These are phyloP conservation scores for Caenorhabditis sp. DNA, from an alignment of 2,888 invertebrate species.

Conservation along the genomic window DNA sequence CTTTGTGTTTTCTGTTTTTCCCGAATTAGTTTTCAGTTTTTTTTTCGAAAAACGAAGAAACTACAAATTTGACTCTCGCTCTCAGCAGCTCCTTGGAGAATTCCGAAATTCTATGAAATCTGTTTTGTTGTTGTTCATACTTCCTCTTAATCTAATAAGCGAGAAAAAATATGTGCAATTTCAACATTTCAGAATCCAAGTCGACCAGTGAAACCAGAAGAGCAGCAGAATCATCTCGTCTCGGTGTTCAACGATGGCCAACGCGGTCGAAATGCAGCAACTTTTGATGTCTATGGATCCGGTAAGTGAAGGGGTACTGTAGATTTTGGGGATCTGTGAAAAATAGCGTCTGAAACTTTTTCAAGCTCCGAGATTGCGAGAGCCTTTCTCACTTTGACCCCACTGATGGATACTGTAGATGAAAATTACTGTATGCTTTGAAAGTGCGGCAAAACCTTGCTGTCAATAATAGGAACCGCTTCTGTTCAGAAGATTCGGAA, in stretches of 20 bases:
- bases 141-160: not conserved
- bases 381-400: no score
- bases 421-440: no score
- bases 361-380: no score
- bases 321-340: no score
- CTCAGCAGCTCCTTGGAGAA: not conserved
- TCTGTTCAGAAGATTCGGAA: no score
- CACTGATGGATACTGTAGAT: not conserved
- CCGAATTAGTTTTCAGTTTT: slow-evolving; percentile 13
- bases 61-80: slow-evolving; percentile 6
- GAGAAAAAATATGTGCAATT: not conserved
- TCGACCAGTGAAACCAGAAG: slow-evolving; percentile 9
- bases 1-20: slow-evolving; percentile 22
- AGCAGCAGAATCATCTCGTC: not conserved
- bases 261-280: slow-evolving; percentile 67
- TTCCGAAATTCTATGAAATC: slow-evolving; percentile 2
- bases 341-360: no score
- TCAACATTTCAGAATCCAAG: slow-evolving; percentile 16
- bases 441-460: no score
- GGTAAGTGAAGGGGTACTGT: slow-evolving; percentile 35
- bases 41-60: slow-evolving; percentile 11
- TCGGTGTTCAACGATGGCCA: slow-evolving; percentile 51
- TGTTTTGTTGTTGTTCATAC: not conserved
- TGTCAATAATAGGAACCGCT: no score
- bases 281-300: slow-evolving; percentile 66